Base-by-base conservation (phyloP, 1,140 invertebrate species). In the Pogonomyrmex barbatus region DNA sequence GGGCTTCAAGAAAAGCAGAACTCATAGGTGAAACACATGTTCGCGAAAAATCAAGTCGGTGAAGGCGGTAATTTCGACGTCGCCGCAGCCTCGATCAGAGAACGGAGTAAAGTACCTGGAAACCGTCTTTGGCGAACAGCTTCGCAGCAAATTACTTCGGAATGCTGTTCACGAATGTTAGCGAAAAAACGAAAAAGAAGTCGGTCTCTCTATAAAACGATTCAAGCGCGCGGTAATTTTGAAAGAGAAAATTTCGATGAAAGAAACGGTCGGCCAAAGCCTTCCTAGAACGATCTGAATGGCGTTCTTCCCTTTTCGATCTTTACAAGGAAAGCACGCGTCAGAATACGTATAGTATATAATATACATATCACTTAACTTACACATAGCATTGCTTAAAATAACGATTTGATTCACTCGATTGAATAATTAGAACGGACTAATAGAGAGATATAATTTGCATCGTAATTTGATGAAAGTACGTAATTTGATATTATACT, bases 121-220 rank as follows among this genome's bases (percentile, higher is more conserved):
- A 85, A 73, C 42, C 30, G 24, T 75, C 73, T 42, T 33, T 12
- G 17, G 52, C 70, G 45, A 81, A 33, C 62, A 87, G 65, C 71
- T 88, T 70, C 9, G 71, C 17, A 9, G 78, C 77, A 84, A 89
- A 89, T 88, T 82, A 84, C 75, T 85, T 54, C 39, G 39, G 65
- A 84, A 79, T 84, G 42, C 78, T 47, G 56, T 84, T 79, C 63
- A 54, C 47, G 30, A 33, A n/a, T 10, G 62, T 62, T 24, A 39
- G 36, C 14, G 73, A 33, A 47, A 63, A 76, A 86, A 45, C 9
- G 62, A 45, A 56, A 71, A 76, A 75, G 39, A 76, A 45, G 42
- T 52, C 47, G 24, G 10, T 47, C n/a, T 14, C n/a, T 54, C 10
- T n/a, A 14, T 60, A 17, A 70, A 77, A 82, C 60, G 73, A 70